Conservation (phyloP, 2,888 invertebrate species). For the Drepana falcataria region DNA sequence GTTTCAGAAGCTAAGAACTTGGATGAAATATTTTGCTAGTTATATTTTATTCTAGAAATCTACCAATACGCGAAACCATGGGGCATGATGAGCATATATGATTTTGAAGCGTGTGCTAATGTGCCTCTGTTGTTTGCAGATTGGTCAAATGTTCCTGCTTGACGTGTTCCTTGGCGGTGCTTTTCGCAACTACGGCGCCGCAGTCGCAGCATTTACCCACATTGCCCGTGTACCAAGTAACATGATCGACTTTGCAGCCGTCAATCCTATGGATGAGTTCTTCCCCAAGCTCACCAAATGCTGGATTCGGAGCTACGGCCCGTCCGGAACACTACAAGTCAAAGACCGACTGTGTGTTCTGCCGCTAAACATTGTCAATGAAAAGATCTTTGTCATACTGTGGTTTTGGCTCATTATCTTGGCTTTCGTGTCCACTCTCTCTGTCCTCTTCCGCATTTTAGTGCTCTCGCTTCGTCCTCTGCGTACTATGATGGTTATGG, state of each 20-base stretch:
- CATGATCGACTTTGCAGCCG: slow-evolving; percentile 49
- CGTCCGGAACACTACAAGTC: slow-evolving; percentile 76
- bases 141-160: slow-evolving; percentile 83
- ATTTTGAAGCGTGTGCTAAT: too few relatives aligned
- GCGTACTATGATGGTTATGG: slow-evolving; percentile 80
- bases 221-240: slow-evolving; percentile 46
- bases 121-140: slow-evolving; percentile 49
- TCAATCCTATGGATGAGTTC: slow-evolving; percentile 82
- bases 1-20: too few relatives aligned
- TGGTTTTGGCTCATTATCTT: slow-evolving; percentile 87
- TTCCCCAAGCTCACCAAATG: slow-evolving; percentile 86
- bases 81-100: too few relatives aligned
- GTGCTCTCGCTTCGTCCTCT: slow-evolving; percentile 77
- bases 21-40: too few relatives aligned
- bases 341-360: slow-evolving; percentile 85
- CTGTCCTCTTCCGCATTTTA: slow-evolving; percentile 82
- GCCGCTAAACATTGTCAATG: slow-evolving; percentile 87
- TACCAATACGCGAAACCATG: too few relatives aligned
- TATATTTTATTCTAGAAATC: too few relatives aligned
- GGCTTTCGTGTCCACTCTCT: slow-evolving; percentile 78
- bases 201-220: slow-evolving; percentile 66
- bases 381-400: slow-evolving; percentile 86
- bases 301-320: slow-evolving; percentile 77
- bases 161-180: slow-evolving; percentile 82
- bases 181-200: slow-evolving; percentile 80